These are phyloP conservation scores for Chaetodon auriga DNA, from an alignment of 2,113 vertebrate genomes.

Conservation along the genomic window DNA sequence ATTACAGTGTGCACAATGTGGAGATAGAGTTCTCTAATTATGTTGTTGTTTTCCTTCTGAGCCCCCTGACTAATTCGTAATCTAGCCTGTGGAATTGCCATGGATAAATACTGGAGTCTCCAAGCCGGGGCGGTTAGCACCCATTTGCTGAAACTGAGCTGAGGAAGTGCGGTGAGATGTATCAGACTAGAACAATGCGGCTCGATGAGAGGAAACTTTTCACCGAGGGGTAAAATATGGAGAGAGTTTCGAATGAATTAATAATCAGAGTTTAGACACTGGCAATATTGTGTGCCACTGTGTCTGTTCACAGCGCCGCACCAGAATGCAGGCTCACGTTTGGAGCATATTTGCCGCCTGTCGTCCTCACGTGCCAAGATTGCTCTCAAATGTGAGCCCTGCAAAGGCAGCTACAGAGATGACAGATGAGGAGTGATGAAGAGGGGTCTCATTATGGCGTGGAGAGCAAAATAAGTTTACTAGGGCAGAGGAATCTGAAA, in stretches of 20 bases:
- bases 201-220: constrained; percentile 15
- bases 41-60: constrained; percentile 66
- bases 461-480: constrained; percentile 6
- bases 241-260: constrained; percentile 17
- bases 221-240: constrained; percentile 17
- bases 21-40: constrained; percentile 70
- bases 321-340: background rate
- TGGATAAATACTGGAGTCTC: constrained; percentile 51
- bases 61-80: constrained; percentile 69
- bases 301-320: background rate
- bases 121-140: constrained; percentile 29
- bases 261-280: constrained; percentile 17
- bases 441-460: background rate
- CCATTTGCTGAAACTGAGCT: constrained; percentile 46
- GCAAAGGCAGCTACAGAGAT: constrained; percentile 13
- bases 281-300: background rate
- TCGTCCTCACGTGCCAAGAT: constrained; percentile 1
- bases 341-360: constrained; percentile 5
- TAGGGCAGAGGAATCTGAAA: background rate
- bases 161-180: constrained; percentile 11
- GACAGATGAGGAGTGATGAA: constrained; percentile 37
- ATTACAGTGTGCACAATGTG: constrained; percentile 45
- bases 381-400: constrained; percentile 3
- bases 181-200: constrained; percentile 32
- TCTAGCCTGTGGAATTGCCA: constrained; percentile 56